Conservation (phyloP, 2,888 invertebrate genomes). For the Yponomeuta cagnagella region DNA sequence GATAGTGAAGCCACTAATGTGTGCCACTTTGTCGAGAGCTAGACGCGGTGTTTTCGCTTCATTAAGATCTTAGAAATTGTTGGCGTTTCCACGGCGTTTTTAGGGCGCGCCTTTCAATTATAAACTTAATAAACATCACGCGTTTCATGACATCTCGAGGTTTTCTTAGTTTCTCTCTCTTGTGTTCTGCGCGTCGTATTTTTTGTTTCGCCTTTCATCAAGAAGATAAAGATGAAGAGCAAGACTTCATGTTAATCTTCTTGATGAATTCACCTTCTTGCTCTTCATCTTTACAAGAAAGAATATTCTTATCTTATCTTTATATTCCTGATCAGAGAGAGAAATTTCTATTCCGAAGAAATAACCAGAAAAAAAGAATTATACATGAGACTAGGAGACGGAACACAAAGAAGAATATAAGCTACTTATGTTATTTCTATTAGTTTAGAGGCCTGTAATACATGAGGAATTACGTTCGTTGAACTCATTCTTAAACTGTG, state of each 20-base stretch:
- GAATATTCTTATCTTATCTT: too few relatives aligned
- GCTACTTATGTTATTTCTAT: too few relatives aligned
- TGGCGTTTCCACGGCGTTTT: conserved; percentile 19
- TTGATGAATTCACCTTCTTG: too few relatives aligned
- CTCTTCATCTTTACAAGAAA: too few relatives aligned
- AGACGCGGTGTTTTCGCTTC: conserved; percentile 23
- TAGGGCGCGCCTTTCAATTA: conserved; percentile 26
- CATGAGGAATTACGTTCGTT: too few relatives aligned
- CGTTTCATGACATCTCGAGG: conserved; percentile 22
- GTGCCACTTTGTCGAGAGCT: conserved; percentile 17
- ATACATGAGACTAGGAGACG: too few relatives aligned
- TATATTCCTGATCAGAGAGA: too few relatives aligned
- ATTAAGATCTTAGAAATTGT: conserved; percentile 27
- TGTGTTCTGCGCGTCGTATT: neutral
- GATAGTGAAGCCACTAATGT: conserved; percentile 12
- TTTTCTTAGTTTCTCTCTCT: conserved; percentile 25
- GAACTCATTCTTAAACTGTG: neutral
- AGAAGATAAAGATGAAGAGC: neutral
- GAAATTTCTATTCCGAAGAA: too few relatives aligned
- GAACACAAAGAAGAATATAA: too few relatives aligned
- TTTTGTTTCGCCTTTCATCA: neutral
- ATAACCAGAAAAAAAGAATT: too few relatives aligned
- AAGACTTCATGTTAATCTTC: too few relatives aligned
- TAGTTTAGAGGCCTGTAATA: too few relatives aligned
- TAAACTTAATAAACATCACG: conserved; percentile 23